Conservation (phyloP, 2,113 vertebrate species). For the Myrmophylax atrothorax region DNA sequence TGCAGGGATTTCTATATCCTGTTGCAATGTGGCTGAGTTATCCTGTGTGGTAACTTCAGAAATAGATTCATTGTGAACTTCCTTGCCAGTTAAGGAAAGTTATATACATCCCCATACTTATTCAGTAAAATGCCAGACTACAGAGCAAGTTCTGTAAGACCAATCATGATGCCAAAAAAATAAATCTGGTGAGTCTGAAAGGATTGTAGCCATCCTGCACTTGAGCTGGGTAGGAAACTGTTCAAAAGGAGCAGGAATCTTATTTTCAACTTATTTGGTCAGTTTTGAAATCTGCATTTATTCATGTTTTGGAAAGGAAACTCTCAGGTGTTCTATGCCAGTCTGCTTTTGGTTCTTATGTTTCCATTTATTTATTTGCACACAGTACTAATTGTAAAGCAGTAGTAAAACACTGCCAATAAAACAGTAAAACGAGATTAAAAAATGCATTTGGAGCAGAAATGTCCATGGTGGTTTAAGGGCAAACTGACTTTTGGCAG, state of each 20-base stretch:
- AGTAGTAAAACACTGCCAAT: not conserved
- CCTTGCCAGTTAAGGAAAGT: not conserved
- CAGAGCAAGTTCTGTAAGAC: not conserved
- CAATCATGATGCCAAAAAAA: not conserved
- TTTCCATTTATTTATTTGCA: not conserved
- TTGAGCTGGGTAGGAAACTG: not conserved
- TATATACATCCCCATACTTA: not conserved
- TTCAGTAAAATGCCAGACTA: not conserved
- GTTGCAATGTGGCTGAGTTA: conserved; percentile 4
- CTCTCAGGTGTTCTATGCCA: accelerated
- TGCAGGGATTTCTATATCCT: conserved; percentile 1
- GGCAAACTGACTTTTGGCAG: not conserved
- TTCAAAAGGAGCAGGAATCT: not conserved
- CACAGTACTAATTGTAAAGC: not conserved
- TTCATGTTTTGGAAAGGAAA: not conserved
- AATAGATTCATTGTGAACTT: not conserved
- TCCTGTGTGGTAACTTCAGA: not conserved
- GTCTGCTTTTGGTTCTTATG: not conserved
- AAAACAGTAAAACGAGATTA: not conserved
- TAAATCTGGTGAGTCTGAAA: not conserved
- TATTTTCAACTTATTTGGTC: not conserved
- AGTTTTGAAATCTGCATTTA: not conserved
- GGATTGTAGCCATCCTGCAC: not conserved
- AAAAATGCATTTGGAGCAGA: not conserved
- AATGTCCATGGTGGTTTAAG: not conserved